Percentiles rank a stretch among this genome's conserved stretches.
These are phyloP conservation scores for Myotis davidii DNA, from an alignment of 2,113 vertebrate species.

Conservation along the genomic window DNA sequence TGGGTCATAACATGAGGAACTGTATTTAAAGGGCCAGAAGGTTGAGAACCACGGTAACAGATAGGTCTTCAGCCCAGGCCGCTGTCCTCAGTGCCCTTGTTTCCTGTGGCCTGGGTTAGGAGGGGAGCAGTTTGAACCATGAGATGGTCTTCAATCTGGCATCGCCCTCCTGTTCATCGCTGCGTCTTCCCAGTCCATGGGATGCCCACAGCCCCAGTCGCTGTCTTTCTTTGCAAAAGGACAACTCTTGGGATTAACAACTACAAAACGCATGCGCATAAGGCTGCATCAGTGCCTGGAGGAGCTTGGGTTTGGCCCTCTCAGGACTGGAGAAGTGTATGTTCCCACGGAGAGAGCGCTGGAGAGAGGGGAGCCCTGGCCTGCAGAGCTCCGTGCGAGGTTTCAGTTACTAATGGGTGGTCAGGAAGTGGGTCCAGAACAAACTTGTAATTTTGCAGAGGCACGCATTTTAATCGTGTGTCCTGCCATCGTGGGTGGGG, in stretches of 20 bases:
- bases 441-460: background rate
- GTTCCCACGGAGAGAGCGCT: background rate
- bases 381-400: background rate
- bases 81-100: background rate
- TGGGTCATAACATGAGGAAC: no score
- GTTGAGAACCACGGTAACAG: background rate
- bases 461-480: background rate
- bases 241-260: background rate
- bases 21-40: no score
- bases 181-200: rapidly evolving
- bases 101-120: background rate
- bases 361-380: no score
- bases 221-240: background rate
- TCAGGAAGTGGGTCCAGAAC: background rate
- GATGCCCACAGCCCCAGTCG: no score
- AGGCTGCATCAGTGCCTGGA: background rate
- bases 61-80: background rate
- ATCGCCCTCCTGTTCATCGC: background rate
- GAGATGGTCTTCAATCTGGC: background rate
- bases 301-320: background rate
- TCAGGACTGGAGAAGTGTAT: background rate
- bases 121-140: rapidly evolving
- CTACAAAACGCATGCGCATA: rapidly evolving
- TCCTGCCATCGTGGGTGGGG: background rate
- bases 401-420: background rate